Percentiles rank a stretch among this genome's conserved stretches.
These are phyloP conservation scores for Penaeus japonicus DNA, from an alignment of 1,140 invertebrate genomes.

Conservation along the genomic window DNA sequence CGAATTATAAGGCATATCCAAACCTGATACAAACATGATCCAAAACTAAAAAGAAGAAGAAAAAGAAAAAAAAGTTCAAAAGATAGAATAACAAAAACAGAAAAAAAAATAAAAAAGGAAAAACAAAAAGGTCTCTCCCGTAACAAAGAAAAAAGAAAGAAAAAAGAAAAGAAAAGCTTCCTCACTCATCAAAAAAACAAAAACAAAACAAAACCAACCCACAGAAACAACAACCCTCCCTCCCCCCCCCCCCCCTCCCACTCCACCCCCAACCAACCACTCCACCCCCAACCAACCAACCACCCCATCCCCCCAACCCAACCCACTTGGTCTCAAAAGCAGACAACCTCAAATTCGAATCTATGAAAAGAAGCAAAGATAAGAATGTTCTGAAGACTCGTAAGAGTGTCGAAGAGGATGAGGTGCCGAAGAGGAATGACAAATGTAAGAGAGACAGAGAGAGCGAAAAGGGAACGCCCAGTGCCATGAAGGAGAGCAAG, in stretches of 20 bases:
- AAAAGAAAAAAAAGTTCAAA: neutral
- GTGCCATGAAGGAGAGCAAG: constrained; percentile 60
- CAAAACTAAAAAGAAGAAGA: neutral
- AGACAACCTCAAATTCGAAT: no score
- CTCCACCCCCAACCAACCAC: no score
- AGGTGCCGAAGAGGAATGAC: neutral
- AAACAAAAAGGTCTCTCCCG: no score
- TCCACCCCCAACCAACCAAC: no score
- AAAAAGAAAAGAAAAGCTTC: neutral
- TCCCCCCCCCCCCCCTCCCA: no score
- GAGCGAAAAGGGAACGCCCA: neutral
- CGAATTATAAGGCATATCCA: no score
- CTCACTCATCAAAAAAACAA: neutral
- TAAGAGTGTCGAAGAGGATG: neutral
- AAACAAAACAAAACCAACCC: no score
- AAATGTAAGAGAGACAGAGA: neutral
- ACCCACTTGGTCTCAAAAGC: no score
- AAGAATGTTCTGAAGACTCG: neutral
- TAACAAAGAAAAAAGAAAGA: neutral
- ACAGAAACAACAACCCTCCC: neutral
- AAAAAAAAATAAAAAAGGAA: neutral
- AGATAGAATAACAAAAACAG: neutral
- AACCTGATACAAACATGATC: no score
- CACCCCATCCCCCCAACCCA: no score
- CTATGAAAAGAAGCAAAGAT: constrained; percentile 20